These are phyloP conservation scores for Philypnodon macrostomus DNA, from an alignment of 2,797 vertebrate genomes.

Conservation along the genomic window DNA sequence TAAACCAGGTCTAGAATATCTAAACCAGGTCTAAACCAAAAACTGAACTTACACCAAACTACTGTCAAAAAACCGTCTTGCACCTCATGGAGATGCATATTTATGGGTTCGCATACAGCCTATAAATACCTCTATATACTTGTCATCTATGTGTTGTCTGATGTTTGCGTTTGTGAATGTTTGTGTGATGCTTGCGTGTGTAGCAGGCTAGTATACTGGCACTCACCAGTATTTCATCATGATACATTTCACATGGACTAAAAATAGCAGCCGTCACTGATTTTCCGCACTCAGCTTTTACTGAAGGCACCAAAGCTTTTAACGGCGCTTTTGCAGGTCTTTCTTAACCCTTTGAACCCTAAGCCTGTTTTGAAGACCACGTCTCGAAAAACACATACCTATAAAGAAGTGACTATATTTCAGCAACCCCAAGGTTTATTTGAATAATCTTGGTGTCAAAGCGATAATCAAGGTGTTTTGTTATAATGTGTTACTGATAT, in stretches of 20 bases:
- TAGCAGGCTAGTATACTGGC: neutral
- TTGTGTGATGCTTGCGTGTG: slow-evolving; percentile 3
- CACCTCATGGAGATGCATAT: neutral
- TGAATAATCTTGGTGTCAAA: too few species aligned
- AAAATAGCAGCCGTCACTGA: slow-evolving; percentile 57
- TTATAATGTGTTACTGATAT: too few species aligned
- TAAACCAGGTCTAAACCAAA: too few species aligned
- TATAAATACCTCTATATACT: slow-evolving; percentile 15
- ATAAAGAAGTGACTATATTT: too few species aligned
- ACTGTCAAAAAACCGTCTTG: too few species aligned
- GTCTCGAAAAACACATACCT: too few species aligned
- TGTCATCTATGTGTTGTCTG: neutral
- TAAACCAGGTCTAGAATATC: too few species aligned
- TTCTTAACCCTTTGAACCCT: too few species aligned
- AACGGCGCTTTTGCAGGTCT: slow-evolving; percentile 17
- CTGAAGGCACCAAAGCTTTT: slow-evolving; percentile 39
- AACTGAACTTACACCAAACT: too few species aligned
- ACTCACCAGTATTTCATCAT: slow-evolving; percentile 22
- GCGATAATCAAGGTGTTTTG: too few species aligned
- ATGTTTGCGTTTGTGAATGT: neutral
- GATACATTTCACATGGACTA: slow-evolving; percentile 45
- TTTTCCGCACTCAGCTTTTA: slow-evolving; percentile 48
- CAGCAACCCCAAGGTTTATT: too few species aligned
- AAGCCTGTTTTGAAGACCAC: too few species aligned
- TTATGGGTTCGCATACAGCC: slow-evolving; percentile 1